Evolutionary conservation across 2,888 invertebrate species (phyloP).

Genomic region (Parnassius smintheus): DNA sequence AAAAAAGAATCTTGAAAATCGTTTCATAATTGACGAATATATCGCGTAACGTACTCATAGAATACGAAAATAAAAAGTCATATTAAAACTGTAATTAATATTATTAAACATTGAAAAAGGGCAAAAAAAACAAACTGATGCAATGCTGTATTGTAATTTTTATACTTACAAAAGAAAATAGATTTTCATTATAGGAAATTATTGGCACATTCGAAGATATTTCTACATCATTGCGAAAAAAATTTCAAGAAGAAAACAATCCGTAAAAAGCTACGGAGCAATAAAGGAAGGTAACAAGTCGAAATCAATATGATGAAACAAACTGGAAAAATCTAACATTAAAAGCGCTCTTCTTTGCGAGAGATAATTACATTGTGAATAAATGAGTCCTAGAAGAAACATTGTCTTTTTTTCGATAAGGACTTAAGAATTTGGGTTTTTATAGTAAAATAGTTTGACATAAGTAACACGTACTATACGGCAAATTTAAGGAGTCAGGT

Average conservation of each 20-base stretch:
- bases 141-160: not conserved
- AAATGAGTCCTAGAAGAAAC: no score
- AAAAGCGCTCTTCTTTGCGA: conserved; percentile 13
- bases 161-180: not conserved
- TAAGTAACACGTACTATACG: no score
- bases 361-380: no score
- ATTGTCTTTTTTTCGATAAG: no score
- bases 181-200: not conserved
- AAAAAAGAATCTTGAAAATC: no score
- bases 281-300: conserved; percentile 14
- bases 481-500: no score
- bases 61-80: not conserved
- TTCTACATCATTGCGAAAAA: not conserved
- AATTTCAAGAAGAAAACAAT: not conserved
- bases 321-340: conserved; percentile 20
- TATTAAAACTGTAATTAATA: not conserved
- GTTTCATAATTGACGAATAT: no score
- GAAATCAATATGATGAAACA: conserved; percentile 17
- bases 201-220: not conserved
- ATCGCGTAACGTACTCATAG: no score
- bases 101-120: not conserved
- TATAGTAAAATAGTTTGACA: no score
- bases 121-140: not conserved
- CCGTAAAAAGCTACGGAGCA: not conserved
- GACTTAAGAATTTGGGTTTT: no score